Evolutionary conservation across 2,797 vertebrate genomes (phyloP).

Genomic region (Avahi laniger): DNA sequence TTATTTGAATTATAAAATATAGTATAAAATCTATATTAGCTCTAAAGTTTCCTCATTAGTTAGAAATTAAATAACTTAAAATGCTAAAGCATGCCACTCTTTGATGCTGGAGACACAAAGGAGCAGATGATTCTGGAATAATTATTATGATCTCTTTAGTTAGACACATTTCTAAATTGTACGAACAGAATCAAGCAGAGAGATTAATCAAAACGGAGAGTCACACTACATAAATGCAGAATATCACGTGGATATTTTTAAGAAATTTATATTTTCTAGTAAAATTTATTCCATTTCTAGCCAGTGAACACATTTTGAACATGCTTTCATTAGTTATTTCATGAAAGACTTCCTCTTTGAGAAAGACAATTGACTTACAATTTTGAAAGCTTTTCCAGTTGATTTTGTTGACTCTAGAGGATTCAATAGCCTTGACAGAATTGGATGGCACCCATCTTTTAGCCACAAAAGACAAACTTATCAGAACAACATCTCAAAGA

Average conservation of each 20-base stretch:
- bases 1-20: not conserved
- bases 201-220: constrained; percentile 37
- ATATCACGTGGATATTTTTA: not conserved
- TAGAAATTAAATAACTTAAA: constrained; percentile 78
- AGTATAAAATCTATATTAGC: constrained; percentile 28
- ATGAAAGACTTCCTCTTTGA: constrained; percentile 40
- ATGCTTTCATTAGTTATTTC: constrained; percentile 23
- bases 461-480: not conserved
- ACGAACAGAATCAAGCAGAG: constrained; percentile 58
- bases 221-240: not conserved
- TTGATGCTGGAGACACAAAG: constrained; percentile 58
- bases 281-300: constrained; percentile 47
- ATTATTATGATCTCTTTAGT: constrained; percentile 61
- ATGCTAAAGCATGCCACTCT: constrained; percentile 67
- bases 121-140: constrained; percentile 54
- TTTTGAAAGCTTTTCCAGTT: constrained; percentile 23
- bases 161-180: constrained; percentile 55
- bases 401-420: not conserved
- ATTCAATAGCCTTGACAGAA: not conserved
- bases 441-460: not conserved
- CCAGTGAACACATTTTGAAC: not conserved
- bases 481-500: not conserved
- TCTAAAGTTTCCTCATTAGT: constrained; percentile 48
- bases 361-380: not conserved
- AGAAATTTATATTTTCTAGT: not conserved